phyloP scores from a whole-genome alignment of 2,797 vertebrate genomes.

The Prunella strophiata region DNA sequence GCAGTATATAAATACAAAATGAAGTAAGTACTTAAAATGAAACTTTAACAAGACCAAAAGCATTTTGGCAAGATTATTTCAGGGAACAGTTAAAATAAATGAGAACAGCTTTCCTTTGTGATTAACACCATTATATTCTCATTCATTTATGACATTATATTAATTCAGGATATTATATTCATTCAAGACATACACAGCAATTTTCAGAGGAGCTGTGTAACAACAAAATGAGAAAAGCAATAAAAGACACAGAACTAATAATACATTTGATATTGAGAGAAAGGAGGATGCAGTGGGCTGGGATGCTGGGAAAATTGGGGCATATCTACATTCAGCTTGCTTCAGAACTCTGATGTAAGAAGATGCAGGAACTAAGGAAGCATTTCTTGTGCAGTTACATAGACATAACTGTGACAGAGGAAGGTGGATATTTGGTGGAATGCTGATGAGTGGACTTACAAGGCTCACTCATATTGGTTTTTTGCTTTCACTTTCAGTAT shows the following conservation, averaged over 20 bases:
- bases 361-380: background rate
- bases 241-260: background rate
- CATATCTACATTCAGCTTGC: background rate
- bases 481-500: background rate
- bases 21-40: constrained; percentile 7
- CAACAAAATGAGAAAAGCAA: constrained; percentile 11
- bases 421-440: background rate
- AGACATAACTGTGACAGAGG: background rate
- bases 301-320: background rate
- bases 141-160: constrained; percentile 18
- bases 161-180: constrained; percentile 13
- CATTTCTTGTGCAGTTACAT: background rate
- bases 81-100: constrained; percentile 21
- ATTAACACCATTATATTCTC: constrained; percentile 43
- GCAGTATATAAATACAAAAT: background rate
- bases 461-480: background rate
- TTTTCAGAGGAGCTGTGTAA: constrained; percentile 33
- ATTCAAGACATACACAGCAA: background rate
- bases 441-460: background rate
- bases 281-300: background rate
- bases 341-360: background rate
- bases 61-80: constrained; percentile 26
- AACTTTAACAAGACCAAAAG: constrained; percentile 1
- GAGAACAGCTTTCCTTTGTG: constrained; percentile 26
- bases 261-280: background rate